Percentiles rank a stretch among this genome's conserved stretches.
Evolutionary conservation across 2,797 vertebrate species (phyloP).

Genomic region (Sebastes jordani): DNA sequence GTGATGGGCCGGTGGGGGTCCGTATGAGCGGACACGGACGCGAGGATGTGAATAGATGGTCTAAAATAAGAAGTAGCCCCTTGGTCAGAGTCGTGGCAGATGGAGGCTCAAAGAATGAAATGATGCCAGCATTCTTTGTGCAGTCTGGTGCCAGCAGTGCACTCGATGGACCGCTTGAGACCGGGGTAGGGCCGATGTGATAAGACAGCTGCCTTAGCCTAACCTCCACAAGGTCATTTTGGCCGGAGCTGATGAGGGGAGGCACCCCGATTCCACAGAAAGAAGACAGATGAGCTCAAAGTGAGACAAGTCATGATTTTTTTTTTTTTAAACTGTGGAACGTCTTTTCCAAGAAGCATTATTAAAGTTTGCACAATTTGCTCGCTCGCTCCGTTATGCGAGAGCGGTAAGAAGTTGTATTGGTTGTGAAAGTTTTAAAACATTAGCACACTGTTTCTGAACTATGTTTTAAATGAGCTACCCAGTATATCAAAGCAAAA

Average conservation of each 20-base stretch:
- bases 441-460: slow-evolving; percentile 67
- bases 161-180: slow-evolving; percentile 79
- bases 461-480: slow-evolving; percentile 77
- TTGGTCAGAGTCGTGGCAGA: slow-evolving; percentile 86
- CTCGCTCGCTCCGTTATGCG: neutral
- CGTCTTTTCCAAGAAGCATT: slow-evolving; percentile 45
- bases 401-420: slow-evolving; percentile 48
- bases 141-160: slow-evolving; percentile 82
- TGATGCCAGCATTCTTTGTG: slow-evolving; percentile 85
- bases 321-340: slow-evolving; percentile 4
- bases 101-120: slow-evolving; percentile 86
- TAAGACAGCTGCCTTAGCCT: slow-evolving; percentile 86
- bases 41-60: slow-evolving; percentile 78
- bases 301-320: slow-evolving; percentile 49
- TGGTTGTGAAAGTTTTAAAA: slow-evolving; percentile 61
- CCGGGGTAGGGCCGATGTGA: slow-evolving; percentile 76
- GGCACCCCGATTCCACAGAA: slow-evolving; percentile 27
- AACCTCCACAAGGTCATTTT: slow-evolving; percentile 82
- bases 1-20: slow-evolving; percentile 72
- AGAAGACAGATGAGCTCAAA: slow-evolving; percentile 57
- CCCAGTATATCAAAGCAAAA: slow-evolving; percentile 77
- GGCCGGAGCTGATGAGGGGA: slow-evolving; percentile 62
- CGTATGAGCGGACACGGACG: slow-evolving; percentile 67
- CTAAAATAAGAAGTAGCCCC: slow-evolving; percentile 87
- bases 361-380: slow-evolving; percentile 55